phyloP scores from a whole-genome alignment of 2,797 vertebrate genomes.

The Decapterus maruadsi region DNA sequence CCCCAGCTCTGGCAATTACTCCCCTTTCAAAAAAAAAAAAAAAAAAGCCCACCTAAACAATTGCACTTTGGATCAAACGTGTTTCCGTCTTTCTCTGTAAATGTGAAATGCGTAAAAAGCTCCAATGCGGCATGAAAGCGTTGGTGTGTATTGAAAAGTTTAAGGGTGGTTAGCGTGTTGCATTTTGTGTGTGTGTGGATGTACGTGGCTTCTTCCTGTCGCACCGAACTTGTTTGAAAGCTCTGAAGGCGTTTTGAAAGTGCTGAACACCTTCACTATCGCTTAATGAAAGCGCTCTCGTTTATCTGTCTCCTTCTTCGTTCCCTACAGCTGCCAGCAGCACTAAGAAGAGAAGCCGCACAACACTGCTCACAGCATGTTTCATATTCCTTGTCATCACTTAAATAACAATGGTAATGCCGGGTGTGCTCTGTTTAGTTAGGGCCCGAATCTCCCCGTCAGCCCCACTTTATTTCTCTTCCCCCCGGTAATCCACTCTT shows the following conservation, averaged over 20 bases:
- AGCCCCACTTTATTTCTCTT: constrained; percentile 13
- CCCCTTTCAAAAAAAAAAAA: constrained; percentile 19
- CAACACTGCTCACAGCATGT: constrained; percentile 22
- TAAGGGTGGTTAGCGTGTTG: background rate
- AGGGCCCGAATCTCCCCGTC: constrained; percentile 1
- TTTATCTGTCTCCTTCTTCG: constrained; percentile 43
- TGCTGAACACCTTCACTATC: constrained; percentile 36
- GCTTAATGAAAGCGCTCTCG: constrained; percentile 31
- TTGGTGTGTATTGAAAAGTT: constrained; percentile 7
- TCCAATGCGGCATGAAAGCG: background rate
- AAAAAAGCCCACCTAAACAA: constrained; percentile 26
- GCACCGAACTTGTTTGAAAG: constrained; percentile 30
- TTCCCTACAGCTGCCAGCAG: constrained; percentile 36
- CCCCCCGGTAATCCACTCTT: constrained; percentile 44
- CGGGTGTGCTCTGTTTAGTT: constrained; percentile 31
- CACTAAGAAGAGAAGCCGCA: constrained; percentile 15
- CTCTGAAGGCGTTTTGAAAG: constrained; percentile 22
- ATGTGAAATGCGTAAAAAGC: constrained; percentile 10
- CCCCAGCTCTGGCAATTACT: constrained; percentile 30
- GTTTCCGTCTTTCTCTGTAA: background rate
- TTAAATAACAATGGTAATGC: constrained; percentile 39
- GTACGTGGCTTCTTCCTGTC: constrained; percentile 12
- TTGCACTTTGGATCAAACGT: constrained; percentile 16
- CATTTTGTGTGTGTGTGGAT: background rate
- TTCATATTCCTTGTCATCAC: constrained; percentile 41